Conservation (phyloP, 2,113 vertebrate species). For the Saccopteryx leptura region DNA sequence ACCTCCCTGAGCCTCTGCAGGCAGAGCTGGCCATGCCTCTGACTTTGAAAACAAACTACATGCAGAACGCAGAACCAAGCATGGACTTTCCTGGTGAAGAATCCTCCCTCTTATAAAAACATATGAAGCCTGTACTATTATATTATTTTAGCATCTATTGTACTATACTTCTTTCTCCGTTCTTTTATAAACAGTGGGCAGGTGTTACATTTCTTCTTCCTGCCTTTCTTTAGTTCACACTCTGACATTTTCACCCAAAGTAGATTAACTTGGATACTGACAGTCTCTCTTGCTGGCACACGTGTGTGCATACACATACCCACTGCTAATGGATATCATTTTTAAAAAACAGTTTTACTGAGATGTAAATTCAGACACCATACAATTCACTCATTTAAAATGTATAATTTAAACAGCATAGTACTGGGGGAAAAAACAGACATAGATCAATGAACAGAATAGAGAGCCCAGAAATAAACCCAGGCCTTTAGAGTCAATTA, state of each 20-base stretch:
- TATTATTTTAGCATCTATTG: not conserved
- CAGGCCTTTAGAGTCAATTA: not conserved
- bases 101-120: not conserved
- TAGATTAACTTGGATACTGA: not conserved
- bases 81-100: not conserved
- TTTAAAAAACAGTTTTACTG: not conserved
- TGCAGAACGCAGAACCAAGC: not conserved
- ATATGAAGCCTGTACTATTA: not conserved
- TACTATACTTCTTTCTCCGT: not conserved
- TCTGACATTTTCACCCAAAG: not conserved
- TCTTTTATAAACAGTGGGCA: not conserved
- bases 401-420: not conserved
- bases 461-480: not conserved
- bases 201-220: not conserved
- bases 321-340: not conserved
- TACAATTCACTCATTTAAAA: conserved; percentile 18
- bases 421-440: not conserved
- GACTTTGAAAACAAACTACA: not conserved
- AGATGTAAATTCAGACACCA: conserved; percentile 39
- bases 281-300: not conserved
- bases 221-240: not conserved
- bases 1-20: not conserved
- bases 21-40: not conserved
- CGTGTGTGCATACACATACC: fast-evolving
- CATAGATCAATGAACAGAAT: not conserved